Conservation (phyloP, 2,888 invertebrate genomes). For the Apamea epomidion region DNA sequence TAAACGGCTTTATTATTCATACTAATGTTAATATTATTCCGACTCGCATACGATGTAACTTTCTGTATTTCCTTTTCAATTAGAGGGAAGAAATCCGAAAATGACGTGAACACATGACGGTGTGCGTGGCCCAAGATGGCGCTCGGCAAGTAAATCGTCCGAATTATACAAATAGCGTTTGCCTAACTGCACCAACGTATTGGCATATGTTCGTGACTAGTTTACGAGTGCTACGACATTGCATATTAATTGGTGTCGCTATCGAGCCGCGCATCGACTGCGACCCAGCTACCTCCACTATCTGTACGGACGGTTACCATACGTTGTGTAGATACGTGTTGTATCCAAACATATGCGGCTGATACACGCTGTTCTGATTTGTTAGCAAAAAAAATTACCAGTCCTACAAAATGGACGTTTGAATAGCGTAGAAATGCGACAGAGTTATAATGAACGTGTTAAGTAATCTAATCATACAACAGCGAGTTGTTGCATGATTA, state of each 20-base stretch:
- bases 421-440: background rate
- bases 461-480: background rate
- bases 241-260: conserved; percentile 90
- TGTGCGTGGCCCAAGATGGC: conserved; percentile 67
- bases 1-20: conserved; percentile 61
- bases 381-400: background rate
- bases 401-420: background rate
- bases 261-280: conserved; percentile 86
- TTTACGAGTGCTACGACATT: conserved; percentile 89
- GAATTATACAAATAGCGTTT: conserved; percentile 87
- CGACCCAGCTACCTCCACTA: conserved; percentile 82
- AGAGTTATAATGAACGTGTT: background rate
- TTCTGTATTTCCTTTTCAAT: conserved; percentile 59
- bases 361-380: conserved; percentile 33
- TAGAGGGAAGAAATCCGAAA: conserved; percentile 56
- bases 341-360: conserved; percentile 32
- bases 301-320: conserved; percentile 63
- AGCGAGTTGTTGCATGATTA: background rate
- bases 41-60: conserved; percentile 35
- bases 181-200: conserved; percentile 88
- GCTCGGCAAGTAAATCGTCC: conserved; percentile 80
- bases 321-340: conserved; percentile 49
- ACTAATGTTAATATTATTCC: conserved; percentile 63
- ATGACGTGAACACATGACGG: conserved; percentile 55
- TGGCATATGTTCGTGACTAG: conserved; percentile 90